Evolutionary conservation across 2,113 vertebrate species (phyloP).

Genomic region (Entosphenus tridentatus): DNA sequence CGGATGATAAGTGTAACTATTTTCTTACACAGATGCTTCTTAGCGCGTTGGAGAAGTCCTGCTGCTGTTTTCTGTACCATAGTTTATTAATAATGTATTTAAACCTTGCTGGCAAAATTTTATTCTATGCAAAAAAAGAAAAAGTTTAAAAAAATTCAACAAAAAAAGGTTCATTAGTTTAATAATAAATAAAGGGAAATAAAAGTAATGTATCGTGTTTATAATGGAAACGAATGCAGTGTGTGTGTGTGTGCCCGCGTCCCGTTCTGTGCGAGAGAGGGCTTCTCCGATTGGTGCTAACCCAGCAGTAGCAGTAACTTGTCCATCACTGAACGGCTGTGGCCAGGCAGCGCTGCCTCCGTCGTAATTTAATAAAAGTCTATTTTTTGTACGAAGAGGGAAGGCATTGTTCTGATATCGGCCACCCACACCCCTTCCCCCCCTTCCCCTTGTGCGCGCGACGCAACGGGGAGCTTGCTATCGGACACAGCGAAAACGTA

Average conservation of each 20-base stretch:
- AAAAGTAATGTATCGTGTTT: background rate
- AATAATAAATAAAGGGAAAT: background rate
- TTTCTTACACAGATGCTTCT: background rate
- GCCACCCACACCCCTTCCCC: no score
- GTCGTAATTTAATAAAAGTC: no score
- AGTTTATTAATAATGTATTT: conserved; percentile 1
- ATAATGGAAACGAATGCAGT: background rate
- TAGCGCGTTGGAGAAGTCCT: background rate
- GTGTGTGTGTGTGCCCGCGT: background rate
- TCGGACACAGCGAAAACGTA: no score
- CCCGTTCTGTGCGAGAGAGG: background rate
- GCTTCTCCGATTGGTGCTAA: background rate
- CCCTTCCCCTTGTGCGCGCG: no score
- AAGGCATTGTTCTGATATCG: no score
- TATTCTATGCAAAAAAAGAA: conserved; percentile 4
- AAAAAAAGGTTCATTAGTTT: background rate
- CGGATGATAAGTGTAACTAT: background rate
- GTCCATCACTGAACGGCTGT: no score
- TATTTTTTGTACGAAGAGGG: no score
- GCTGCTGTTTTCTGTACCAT: conserved; percentile 5
- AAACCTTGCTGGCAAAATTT: background rate
- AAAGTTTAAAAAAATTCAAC: background rate
- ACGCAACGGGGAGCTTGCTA: no score
- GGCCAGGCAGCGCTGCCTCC: no score
- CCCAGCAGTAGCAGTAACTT: background rate